Conservation (phyloP, 2,888 invertebrate species). For the Drosophila planitibia region DNA sequence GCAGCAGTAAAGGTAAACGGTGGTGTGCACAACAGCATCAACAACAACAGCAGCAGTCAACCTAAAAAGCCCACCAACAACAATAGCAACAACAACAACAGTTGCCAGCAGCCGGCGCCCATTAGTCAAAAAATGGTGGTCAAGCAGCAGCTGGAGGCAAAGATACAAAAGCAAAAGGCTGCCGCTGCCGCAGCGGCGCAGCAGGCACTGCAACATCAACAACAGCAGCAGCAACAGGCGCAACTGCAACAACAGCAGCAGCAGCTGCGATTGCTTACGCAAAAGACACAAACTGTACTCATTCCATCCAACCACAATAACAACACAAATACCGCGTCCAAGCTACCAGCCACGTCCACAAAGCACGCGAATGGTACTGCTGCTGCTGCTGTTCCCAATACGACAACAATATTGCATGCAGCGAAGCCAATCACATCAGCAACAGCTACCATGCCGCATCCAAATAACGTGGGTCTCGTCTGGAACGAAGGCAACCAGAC, state of each 20-base stretch:
- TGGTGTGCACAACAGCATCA: conserved; percentile 2
- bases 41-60: conserved; percentile 25
- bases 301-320: conserved; percentile 84
- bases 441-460: conserved; percentile 68
- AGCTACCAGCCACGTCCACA: conserved; percentile 58
- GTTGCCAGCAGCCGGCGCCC: conserved; percentile 62
- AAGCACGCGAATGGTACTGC: conserved; percentile 46
- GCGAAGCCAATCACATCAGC: conserved; percentile 53
- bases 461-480: conserved; percentile 87
- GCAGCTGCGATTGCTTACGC: conserved; percentile 78
- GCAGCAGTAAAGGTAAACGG: conserved; percentile 57
- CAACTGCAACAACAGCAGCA: conserved; percentile 76
- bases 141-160: conserved; percentile 90
- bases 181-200: conserved; percentile 84
- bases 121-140: conserved; percentile 87
- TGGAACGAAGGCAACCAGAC: conserved; percentile 88
- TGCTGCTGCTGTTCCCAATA: conserved; percentile 24
- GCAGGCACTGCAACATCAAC: conserved; percentile 81
- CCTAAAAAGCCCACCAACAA: conserved; percentile 42
- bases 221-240: conserved; percentile 63
- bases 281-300: conserved; percentile 87
- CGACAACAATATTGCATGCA: conserved; percentile 61
- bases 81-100: conserved; percentile 40
- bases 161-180: conserved; percentile 87
- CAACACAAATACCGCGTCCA: conserved; percentile 50